Base-by-base conservation (phyloP, 1,140 invertebrate species). In the Conus ventricosus region DNA sequence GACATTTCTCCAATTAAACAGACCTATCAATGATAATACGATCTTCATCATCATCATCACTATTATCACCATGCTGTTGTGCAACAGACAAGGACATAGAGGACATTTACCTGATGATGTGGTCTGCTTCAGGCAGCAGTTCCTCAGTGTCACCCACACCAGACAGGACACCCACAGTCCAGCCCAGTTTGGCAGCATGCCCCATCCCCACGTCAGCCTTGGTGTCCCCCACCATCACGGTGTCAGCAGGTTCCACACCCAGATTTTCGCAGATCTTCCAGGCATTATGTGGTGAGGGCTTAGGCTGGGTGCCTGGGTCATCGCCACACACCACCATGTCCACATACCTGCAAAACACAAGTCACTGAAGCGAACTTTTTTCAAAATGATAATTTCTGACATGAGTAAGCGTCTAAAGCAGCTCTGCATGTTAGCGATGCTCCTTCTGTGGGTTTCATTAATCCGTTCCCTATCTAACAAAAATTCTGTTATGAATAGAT, bases 161-260 rank as follows among this genome's bases (percentile, higher is more conserved):
- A 89, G 93, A 94, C 2, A 94, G 89, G 27, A 96, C 96, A 15
- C 95, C 96, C 27, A 96, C 93, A 85, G 93, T 95, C 87, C 91
- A 94, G 39, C 95, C 95, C 11, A 96, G 93, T 55, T 95, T 94
- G 10, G 96, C 96, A 10, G 93, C 91, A 67, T 93, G 91, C 23
- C 95, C 95, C 95, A 96, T 96, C 71, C 93, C 93, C 86, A 96
- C 93, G 91, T 96, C 96, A 15, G 95, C 95, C 27, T 94, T 92
- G 11, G 96, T 96, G 90, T 96, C 96, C 5, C 96, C 96, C 23
- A 96, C 95, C 94, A 96, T 95, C 20, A 95, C 94, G 13, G 95
- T 92, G 20, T 95, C 88, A 20, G 89, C 54, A 4, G 95, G 96
- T 88, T 95, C 91, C 0, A 96, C 93, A 15, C 93, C 93, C 5